Base-by-base conservation (phyloP, 2,888 invertebrate genomes). In the Maniola hyperantus region DNA sequence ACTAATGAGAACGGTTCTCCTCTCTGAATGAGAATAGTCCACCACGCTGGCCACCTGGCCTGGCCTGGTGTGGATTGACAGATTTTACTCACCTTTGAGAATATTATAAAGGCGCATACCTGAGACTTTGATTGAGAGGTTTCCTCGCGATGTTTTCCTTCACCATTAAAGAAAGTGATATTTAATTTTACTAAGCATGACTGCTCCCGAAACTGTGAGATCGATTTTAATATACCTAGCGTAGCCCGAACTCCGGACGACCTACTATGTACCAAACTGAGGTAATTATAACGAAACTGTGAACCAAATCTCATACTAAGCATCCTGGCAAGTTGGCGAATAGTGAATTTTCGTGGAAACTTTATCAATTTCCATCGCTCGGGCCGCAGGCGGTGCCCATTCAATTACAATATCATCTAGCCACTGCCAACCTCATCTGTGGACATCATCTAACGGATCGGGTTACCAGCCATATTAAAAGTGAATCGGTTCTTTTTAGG, bases 321-420 rank as follows among this genome's bases (percentile, higher is more conserved):
- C n/a, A n/a, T n/a, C n/a, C n/a, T 71, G 62, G 66, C 71, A 75
- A 78, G 75, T 78, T 76, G 74, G 71, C 76, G 75, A 74, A 69
- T 71, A 77, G 76, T 75, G 77, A 78, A 78, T 79, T 79, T 80
- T 79, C 76, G 75, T 75, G 64, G 74, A 79, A 82, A 80, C 80
- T 82, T 79, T 81, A 80, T 80, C 79, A 80, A 82, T 81, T 81
- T 79, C 74, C 75, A 75, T 65, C 70, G 71, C 70, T 63, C 69
- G 72, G 54, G 73, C 76, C 75, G 71, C 73, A 67, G 77, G 73
- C 73, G 67, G 55, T 68, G 69, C 69, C 73, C 70, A 71, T 73
- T 73, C 70, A 73, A 78, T 78, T 74, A 76, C 72, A 71, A 71
- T 72, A 73, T 75, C 74, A 74, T 70, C 71, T 73, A 69, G 59